phyloP scores from a whole-genome alignment of 1,140 invertebrate species.

The Meteorus sp. region DNA sequence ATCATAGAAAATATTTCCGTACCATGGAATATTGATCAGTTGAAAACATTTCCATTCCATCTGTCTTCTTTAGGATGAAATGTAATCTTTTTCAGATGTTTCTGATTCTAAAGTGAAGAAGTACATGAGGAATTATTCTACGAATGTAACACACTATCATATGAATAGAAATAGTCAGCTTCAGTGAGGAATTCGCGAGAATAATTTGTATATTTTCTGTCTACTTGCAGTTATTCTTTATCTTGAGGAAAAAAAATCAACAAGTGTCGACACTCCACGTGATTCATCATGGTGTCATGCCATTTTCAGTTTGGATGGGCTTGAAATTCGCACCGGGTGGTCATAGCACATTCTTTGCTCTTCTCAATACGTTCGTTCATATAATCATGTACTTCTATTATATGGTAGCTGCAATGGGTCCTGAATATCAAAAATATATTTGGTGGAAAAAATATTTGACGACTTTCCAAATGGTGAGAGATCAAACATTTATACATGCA shows the following conservation, averaged over 20 bases:
- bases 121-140: no score
- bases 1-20: neutral
- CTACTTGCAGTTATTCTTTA: constrained; percentile 78
- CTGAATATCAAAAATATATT: constrained; percentile 84
- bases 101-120: no score
- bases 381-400: constrained; percentile 96
- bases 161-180: no score
- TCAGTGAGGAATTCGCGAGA: no score
- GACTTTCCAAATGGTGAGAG: constrained; percentile 83
- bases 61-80: no score
- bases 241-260: constrained; percentile 87
- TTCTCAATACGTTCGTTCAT: constrained; percentile 92
- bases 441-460: constrained; percentile 97
- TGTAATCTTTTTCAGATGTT: no score
- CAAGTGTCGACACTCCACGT: constrained; percentile 93
- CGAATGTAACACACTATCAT: no score
- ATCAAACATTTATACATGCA: neutral
- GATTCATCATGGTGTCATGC: constrained; percentile 95
- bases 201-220: constrained; percentile 9
- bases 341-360: constrained; percentile 88
- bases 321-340: constrained; percentile 94
- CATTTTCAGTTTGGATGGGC: constrained; percentile 94
- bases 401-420: constrained; percentile 88
- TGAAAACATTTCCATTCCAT: no score
- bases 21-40: neutral